These are phyloP conservation scores for Pseudois nayaur DNA, from an alignment of 2,113 vertebrate species.

Conservation along the genomic window DNA sequence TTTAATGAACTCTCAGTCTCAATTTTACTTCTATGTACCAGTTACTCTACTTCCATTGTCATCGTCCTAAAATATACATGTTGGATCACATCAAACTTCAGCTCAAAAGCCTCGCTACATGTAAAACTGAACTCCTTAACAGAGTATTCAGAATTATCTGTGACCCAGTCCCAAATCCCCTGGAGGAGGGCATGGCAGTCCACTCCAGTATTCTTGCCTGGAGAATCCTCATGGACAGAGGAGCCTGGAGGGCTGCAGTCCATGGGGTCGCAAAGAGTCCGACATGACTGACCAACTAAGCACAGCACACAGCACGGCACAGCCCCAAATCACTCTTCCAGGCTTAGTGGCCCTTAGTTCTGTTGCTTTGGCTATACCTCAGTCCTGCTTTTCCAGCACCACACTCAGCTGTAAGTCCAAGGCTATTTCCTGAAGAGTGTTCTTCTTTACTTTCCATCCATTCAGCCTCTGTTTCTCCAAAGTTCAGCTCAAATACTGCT, in stretches of 20 bases:
- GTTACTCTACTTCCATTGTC: background rate
- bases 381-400: background rate
- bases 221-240: background rate
- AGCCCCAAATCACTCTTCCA: background rate
- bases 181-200: background rate
- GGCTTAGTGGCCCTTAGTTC: background rate
- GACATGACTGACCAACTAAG: background rate
- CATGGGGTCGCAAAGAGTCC: rapidly evolving
- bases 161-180: background rate
- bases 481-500: background rate
- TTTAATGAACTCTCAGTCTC: background rate
- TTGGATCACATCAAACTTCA: background rate
- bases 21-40: background rate
- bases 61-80: slow-evolving; percentile 11
- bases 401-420: background rate
- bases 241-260: background rate
- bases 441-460: background rate
- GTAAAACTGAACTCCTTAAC: background rate
- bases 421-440: background rate
- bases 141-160: background rate
- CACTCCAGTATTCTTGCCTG: background rate
- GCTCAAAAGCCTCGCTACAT: background rate
- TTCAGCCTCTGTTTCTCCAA: background rate
- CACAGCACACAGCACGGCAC: background rate
- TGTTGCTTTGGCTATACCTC: background rate